phyloP scores from a whole-genome alignment of 2,113 vertebrate genomes.

The Pachypanchax playfairii region DNA sequence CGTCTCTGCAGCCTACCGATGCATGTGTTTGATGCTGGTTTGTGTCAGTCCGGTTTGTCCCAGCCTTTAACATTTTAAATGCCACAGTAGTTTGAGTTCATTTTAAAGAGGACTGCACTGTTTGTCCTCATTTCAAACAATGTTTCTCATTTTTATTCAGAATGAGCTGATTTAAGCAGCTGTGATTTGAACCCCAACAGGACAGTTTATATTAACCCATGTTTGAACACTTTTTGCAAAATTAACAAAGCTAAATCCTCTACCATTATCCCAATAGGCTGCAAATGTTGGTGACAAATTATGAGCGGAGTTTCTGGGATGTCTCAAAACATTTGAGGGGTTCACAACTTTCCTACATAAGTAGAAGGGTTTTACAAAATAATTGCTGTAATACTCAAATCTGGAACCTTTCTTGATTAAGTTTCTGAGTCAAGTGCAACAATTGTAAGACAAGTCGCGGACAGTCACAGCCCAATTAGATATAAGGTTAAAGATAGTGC shows the following conservation, averaged over 20 bases:
- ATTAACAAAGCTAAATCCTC: not conserved
- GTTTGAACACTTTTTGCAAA: constrained; percentile 2
- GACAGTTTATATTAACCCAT: constrained; percentile 18
- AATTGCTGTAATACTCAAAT: too few species aligned
- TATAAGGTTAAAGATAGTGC: too few species aligned
- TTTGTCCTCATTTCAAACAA: not conserved
- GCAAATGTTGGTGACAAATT: too few species aligned
- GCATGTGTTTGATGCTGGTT: constrained; percentile 38
- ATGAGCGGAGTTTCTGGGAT: too few species aligned
- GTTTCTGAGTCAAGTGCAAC: too few species aligned
- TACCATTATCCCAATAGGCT: too few species aligned
- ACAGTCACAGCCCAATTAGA: too few species aligned
- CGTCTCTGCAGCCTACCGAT: constrained; percentile 55
- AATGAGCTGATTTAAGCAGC: constrained; percentile 8
- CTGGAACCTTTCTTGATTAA: too few species aligned
- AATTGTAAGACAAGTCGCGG: too few species aligned
- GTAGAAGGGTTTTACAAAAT: too few species aligned
- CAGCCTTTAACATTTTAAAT: constrained; percentile 34
- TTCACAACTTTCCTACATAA: too few species aligned
- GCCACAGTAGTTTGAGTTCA: constrained; percentile 31
- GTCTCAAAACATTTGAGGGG: too few species aligned
- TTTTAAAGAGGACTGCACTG: not conserved
- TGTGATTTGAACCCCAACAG: constrained; percentile 7
- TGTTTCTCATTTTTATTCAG: not conserved
- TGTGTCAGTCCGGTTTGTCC: constrained; percentile 46